phyloP scores from a whole-genome alignment of 2,797 vertebrate species.

The Spondyliosoma cantharus region DNA sequence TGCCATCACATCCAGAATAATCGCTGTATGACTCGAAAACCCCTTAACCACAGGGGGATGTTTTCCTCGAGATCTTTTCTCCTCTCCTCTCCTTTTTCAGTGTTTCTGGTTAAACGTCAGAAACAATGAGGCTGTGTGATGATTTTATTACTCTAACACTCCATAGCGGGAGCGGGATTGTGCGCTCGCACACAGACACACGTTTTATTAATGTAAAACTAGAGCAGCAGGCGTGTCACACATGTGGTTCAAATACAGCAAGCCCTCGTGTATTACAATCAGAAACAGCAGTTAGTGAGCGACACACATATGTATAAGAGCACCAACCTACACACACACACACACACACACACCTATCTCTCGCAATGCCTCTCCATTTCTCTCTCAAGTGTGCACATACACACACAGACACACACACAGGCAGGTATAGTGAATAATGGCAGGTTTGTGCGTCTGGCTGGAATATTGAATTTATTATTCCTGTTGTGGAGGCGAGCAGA shows the following conservation, averaged over 20 bases:
- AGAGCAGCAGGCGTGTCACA: constrained; percentile 70
- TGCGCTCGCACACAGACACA: constrained; percentile 51
- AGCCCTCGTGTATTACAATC: constrained; percentile 64
- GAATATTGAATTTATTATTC: constrained; percentile 71
- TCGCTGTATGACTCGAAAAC: constrained; percentile 48
- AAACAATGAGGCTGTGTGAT: constrained; percentile 75
- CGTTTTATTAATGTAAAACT: constrained; percentile 71
- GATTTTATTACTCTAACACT: constrained; percentile 76
- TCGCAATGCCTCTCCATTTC: constrained; percentile 17
- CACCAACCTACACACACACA: constrained; percentile 13
- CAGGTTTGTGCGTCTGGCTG: constrained; percentile 59
- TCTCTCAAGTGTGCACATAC: constrained; percentile 6
- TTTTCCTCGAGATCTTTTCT: constrained; percentile 58
- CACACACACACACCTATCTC: constrained; percentile 14
- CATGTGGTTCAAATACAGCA: constrained; percentile 76
- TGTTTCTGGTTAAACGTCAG: constrained; percentile 70
- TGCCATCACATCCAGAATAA: constrained; percentile 67
- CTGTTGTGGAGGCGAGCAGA: constrained; percentile 65
- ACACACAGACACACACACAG: constrained; percentile 10
- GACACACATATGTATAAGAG: constrained; percentile 17
- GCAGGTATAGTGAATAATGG: constrained; percentile 61
- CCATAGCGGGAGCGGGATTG: constrained; percentile 49
- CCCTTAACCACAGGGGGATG: constrained; percentile 56
- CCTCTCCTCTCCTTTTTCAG: constrained; percentile 26
- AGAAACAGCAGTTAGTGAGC: constrained; percentile 64